Evolutionary conservation across 1,140 invertebrate species (phyloP), one percentile per base, ranked within the genome.

Genomic region (Temnothorax nylanderi): DNA sequence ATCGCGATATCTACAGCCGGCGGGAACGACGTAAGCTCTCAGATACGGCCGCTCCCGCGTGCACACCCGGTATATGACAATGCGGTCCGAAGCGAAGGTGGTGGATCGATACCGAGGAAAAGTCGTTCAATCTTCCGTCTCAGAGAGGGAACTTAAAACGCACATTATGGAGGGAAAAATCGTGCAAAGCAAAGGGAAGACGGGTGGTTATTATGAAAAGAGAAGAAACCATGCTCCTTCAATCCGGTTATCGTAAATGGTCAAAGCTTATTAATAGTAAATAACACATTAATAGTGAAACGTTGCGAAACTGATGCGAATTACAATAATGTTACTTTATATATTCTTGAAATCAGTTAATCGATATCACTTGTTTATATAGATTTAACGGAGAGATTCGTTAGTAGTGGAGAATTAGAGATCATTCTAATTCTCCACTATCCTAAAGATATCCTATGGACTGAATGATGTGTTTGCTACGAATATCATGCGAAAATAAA

Each of bases 51-150:
- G 67, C 58, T 74, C 54, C 56, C 47, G 32, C 64, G 60, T 75
- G 87, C 65, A 86, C 89, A 86, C 77, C 64, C 87, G 71, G 67
- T 87, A 80, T 80, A 90, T 78, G 54, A 71, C 76, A 90, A 82
- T 54, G 60, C 49, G 32, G 82, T 86, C 62, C 62, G 49, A 58
- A 85, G 76, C 54, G 21, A 34, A 71, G 67, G 51, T 34, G n/a
- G 21, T 11, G 58, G 75, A 90, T 90, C 88, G 78, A 90, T 90
- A 87, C 62, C 64, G 54, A 41, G 49, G 72, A 71, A 72, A 44
- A 86, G 82, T 84, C 87, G 89, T 89, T 90, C 87, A 87, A 91
- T 91, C 82, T 88, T 89, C 78, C 76, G 47, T 58, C 62, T 60
- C 21, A 21, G 32, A 51, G 76, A 80, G 69, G 51, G 60, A 87